Conservation (phyloP, 2,888 invertebrate species). For the Ormyrus thymus region DNA sequence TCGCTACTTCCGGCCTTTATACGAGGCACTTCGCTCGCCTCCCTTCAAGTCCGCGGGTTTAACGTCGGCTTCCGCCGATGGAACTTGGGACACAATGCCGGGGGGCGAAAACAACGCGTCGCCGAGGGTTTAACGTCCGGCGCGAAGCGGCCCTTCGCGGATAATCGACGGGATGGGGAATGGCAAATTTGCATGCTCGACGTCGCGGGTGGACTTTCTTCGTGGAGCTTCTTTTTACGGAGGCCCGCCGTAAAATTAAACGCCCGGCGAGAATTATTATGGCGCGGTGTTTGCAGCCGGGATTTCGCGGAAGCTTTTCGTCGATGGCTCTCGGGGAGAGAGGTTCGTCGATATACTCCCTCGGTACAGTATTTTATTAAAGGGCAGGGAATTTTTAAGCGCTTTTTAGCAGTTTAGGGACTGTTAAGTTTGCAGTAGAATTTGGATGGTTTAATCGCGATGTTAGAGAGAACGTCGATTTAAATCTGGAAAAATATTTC, state of each 20-base stretch:
- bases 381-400: no score
- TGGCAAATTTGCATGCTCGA: not conserved
- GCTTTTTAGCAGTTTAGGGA: no score
- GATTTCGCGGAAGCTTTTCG: no score
- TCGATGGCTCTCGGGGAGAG: no score
- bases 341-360: no score
- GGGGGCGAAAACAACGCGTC: not conserved
- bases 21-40: not conserved
- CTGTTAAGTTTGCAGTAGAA: no score
- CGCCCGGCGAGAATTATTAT: not conserved
- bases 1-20: not conserved
- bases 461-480: no score
- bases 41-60: not conserved
- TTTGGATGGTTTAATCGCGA: no score
- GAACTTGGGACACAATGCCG: slow-evolving; percentile 44
- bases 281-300: no score
- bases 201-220: not conserved
- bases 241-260: not conserved
- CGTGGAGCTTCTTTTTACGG: not conserved
- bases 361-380: no score
- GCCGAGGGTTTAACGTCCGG: not conserved
- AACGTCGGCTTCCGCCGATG: slow-evolving; percentile 40
- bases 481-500: no score
- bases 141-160: slow-evolving; percentile 2
- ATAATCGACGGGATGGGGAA: not conserved